These are phyloP conservation scores for Rhea americana DNA, from an alignment of 2,113 vertebrate species.

Conservation along the genomic window DNA sequence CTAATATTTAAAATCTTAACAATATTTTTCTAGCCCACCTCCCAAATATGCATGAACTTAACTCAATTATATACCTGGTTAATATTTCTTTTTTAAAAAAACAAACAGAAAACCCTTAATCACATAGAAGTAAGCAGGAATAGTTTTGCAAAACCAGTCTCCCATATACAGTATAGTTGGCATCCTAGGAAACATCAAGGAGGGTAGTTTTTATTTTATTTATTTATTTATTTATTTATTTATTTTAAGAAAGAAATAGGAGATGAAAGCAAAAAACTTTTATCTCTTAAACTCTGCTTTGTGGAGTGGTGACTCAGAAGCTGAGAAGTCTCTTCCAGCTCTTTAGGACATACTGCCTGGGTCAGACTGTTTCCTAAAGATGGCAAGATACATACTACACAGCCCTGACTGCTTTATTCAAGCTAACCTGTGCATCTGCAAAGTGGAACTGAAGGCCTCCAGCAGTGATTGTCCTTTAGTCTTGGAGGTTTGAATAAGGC, in stretches of 20 bases:
- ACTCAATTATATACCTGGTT: not conserved
- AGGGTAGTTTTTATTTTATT: slow-evolving; percentile 9
- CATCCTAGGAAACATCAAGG: slow-evolving; percentile 38
- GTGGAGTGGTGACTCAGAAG: not conserved
- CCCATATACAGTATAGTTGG: not conserved
- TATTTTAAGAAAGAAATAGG: too few species aligned
- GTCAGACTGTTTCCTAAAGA: not conserved
- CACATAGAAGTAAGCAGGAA: not conserved
- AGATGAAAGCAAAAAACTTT: not conserved
- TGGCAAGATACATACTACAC: fast-evolving
- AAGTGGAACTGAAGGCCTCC: not conserved
- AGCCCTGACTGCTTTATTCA: not conserved
- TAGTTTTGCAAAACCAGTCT: slow-evolving; percentile 29
- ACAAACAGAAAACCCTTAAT: not conserved
- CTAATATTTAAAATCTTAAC: not conserved
- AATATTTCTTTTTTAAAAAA: not conserved
- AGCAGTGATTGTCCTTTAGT: not conserved
- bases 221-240: too few species aligned
- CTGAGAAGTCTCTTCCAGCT: not conserved
- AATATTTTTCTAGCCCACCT: not conserved
- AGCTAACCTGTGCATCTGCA: not conserved
- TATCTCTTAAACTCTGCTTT: not conserved
- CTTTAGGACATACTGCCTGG: too few species aligned
- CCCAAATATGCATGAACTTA: not conserved
- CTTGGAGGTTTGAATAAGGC: not conserved